Evolutionary conservation across 2,888 invertebrate genomes (phyloP).

Genomic region (Athalia circularis): DNA sequence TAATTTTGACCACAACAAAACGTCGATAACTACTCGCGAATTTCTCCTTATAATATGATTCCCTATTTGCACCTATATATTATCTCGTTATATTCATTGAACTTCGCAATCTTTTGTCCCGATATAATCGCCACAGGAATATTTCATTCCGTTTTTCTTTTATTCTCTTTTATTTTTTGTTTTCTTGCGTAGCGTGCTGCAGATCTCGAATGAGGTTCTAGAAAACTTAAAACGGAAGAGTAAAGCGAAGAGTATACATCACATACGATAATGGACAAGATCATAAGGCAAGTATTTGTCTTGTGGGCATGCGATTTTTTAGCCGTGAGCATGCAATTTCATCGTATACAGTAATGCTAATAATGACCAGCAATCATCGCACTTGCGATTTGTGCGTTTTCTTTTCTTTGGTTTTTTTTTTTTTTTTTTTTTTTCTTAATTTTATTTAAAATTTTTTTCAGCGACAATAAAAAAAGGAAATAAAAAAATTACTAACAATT

Average conservation of each 20-base stretch:
- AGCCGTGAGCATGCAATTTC: slow-evolving; percentile 15
- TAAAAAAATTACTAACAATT: background rate
- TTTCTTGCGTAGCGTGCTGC: background rate
- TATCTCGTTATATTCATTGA: background rate
- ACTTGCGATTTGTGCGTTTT: slow-evolving; percentile 25
- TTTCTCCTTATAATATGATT: slow-evolving; percentile 6
- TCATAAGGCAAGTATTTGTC: background rate
- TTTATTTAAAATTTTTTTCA: slow-evolving; percentile 22
- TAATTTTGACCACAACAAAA: slow-evolving; percentile 25
- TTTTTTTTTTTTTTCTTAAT: too few relatives aligned
- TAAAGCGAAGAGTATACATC: too few relatives aligned
- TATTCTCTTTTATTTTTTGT: background rate
- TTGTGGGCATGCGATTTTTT: slow-evolving; percentile 2
- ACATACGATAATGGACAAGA: too few relatives aligned
- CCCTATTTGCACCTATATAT: slow-evolving; percentile 3
- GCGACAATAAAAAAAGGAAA: slow-evolving; percentile 26
- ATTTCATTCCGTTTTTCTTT: background rate
- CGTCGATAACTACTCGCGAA: slow-evolving; percentile 15
- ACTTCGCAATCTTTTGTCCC: slow-evolving; percentile 2
- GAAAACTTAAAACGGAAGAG: too few relatives aligned
- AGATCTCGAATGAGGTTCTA: too few relatives aligned
- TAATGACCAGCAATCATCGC: slow-evolving; percentile 42
- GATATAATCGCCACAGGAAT: too few relatives aligned
- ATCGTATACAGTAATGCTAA: background rate
- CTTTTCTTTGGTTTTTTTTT: too few relatives aligned